Base-by-base conservation (phyloP, 2,113 vertebrate genomes). In the Haliaeetus leucogaster region DNA sequence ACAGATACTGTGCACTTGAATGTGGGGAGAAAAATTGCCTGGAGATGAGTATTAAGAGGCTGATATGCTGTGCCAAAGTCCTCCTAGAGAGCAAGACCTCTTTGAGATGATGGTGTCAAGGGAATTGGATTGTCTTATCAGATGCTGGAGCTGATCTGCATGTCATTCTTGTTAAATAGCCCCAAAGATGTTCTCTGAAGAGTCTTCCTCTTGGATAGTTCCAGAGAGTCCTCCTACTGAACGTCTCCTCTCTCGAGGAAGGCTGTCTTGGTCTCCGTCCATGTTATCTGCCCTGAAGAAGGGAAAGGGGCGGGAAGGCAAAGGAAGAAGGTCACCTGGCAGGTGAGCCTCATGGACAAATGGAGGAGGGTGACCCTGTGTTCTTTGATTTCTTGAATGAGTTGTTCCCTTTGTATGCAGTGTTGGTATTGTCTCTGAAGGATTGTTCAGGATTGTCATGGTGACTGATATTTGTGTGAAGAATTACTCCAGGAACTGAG, bases 261-360 rank as follows among this genome's bases (percentile, higher is more conserved):
- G 32, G 42, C 2, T 1, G 29, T 67, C 70, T 55, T 8, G 0
- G 40, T 30, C 55, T 77, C n/a, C 8, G 0, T 22, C 52, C 52
- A 38, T 5, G 6, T 29, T 34, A 14, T 47, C 50, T 36, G 58
- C 32, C 42, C 14, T 1, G 1, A 43, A 84, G 58, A 71, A 71
- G 63, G 12, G 8, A 36, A 91, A 84, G 50, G 8, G 38, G 56
- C 2, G 0, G 30, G 71, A 72, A 65, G 10, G 42, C 14, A 71
- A 72, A 72, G 48, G n/a, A 56, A 55, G 19, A 40, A n/a, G 21
- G 30, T 71, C 81, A 47, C 30, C 17, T 22, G n/a, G 14, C 47
- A 84, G 55, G n/a, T 63, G 10, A 70, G 26, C 5, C 25, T 63
- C 6, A 0, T 55, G 65, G 48, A 27, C 55, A 62, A 55, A 55